phyloP scores from a whole-genome alignment of 2,797 vertebrate genomes.

The Momotus momota region DNA sequence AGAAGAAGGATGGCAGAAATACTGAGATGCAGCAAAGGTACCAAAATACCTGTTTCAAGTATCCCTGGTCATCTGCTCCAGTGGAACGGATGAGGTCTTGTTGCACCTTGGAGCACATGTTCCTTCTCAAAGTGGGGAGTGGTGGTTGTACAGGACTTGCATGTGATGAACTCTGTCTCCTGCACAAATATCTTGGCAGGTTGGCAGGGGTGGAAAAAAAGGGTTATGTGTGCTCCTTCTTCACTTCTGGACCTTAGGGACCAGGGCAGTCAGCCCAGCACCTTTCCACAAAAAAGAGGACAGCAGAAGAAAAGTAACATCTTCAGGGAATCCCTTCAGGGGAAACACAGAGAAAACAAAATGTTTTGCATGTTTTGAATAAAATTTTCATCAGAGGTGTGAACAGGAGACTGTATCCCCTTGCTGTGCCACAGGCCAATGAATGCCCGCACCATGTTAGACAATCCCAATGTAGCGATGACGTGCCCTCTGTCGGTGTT shows the following conservation, averaged over 20 bases:
- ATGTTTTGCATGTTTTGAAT: not conserved
- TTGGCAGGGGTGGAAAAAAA: not conserved
- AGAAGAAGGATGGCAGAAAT: not conserved
- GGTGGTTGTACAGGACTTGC: fast-evolving
- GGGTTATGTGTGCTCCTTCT: not conserved
- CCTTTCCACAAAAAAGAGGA: not conserved
- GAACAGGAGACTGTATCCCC: not conserved
- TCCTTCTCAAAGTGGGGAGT: not conserved
- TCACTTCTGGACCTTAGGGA: not conserved
- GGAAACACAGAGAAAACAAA: not conserved
- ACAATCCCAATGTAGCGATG: fast-evolving
- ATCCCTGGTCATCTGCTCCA: not conserved
- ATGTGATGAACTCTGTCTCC: not conserved
- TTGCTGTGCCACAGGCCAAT: fast-evolving
- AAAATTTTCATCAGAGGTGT: not conserved
- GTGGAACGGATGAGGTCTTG: not conserved
- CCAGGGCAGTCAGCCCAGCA: not conserved
- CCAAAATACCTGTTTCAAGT: not conserved
- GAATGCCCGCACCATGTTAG: fast-evolving
- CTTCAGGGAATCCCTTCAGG: not conserved
- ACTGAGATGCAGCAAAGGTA: not conserved
- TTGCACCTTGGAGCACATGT: not conserved
- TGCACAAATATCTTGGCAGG: not conserved
- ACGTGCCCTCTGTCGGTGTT: fast-evolving
- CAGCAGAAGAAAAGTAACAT: not conserved